Percentiles rank a stretch among this genome's conserved stretches.
phyloP scores from a whole-genome alignment of 2,113 vertebrate genomes.

The Ciconia boyciana region DNA sequence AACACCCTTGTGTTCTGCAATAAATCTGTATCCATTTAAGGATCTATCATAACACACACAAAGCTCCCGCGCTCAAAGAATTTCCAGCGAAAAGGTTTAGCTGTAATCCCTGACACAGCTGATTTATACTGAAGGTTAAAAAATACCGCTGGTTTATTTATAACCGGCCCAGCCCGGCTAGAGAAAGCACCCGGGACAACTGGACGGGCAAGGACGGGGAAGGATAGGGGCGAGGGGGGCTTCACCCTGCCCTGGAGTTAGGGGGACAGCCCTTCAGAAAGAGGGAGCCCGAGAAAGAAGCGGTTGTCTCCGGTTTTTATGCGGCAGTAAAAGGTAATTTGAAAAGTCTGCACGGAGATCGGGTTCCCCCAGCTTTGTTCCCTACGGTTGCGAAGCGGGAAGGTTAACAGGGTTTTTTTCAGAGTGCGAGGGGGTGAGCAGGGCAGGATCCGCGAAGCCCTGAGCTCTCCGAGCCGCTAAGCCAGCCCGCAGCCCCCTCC shows the following conservation, averaged over 20 bases:
- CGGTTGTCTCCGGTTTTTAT: not conserved
- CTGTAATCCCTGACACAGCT: slow-evolving; percentile 64
- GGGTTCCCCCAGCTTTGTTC: not conserved
- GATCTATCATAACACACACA: slow-evolving; percentile 54
- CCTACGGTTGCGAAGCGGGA: not conserved
- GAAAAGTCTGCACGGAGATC: not conserved
- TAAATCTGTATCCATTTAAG: slow-evolving; percentile 66
- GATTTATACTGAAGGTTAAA: slow-evolving; percentile 60
- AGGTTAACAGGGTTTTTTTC: not conserved
- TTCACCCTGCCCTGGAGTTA: not conserved
- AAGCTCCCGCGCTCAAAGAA: slow-evolving; percentile 61
- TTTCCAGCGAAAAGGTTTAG: slow-evolving; percentile 62
- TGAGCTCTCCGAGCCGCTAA: not conserved
- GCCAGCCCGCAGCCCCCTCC: not conserved
- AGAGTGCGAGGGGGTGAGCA: not conserved
- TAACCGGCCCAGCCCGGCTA: not conserved
- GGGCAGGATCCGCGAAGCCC: not conserved
- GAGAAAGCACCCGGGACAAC: not conserved
- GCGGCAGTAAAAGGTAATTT: slow-evolving; percentile 35
- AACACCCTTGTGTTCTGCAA: slow-evolving; percentile 51
- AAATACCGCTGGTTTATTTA: slow-evolving; percentile 51
- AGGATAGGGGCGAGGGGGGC: not conserved
- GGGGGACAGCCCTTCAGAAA: not conserved
- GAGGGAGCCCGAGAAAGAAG: not conserved
- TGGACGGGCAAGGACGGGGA: not conserved